Conservation (phyloP, 2,888 invertebrate genomes). For the Tillus elongatus region DNA sequence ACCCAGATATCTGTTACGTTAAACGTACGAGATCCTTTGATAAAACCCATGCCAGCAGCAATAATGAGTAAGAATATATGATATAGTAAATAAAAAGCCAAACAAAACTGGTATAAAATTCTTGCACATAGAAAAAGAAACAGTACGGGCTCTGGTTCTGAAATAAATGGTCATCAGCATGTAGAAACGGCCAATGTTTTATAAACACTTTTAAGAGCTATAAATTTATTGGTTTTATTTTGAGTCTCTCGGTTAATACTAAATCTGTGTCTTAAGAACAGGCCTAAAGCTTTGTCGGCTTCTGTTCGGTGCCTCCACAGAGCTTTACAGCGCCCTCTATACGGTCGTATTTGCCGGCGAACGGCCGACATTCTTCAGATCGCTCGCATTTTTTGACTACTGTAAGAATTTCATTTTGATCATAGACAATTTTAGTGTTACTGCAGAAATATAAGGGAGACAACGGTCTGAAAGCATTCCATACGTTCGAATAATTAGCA, state of each 20-base stretch:
- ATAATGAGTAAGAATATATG: no score
- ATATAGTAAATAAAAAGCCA: constrained; percentile 20
- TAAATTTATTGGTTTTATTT: constrained; percentile 42
- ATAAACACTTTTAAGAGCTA: constrained; percentile 40
- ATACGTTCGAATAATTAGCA: background rate
- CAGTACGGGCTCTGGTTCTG: constrained; percentile 24
- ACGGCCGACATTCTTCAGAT: constrained; percentile 30
- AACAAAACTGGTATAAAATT: constrained; percentile 29
- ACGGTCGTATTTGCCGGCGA: constrained; percentile 28
- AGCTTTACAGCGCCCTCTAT: constrained; percentile 21
- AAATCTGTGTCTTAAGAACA: constrained; percentile 40
- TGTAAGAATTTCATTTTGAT: constrained; percentile 39
- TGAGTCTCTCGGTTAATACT: constrained; percentile 37
- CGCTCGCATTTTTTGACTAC: constrained; percentile 40
- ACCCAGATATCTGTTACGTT: no score
- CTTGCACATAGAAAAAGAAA: constrained; percentile 27
- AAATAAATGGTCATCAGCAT: constrained; percentile 35
- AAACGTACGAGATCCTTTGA: no score
- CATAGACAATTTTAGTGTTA: constrained; percentile 29
- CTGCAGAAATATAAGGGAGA: no score
- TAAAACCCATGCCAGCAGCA: no score
- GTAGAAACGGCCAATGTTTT: constrained; percentile 36
- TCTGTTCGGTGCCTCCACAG: constrained; percentile 24
- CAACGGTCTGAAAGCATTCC: no score
- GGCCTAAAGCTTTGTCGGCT: constrained; percentile 38